Conservation (phyloP, 2,888 invertebrate genomes). For the Calephelis perditalis region DNA sequence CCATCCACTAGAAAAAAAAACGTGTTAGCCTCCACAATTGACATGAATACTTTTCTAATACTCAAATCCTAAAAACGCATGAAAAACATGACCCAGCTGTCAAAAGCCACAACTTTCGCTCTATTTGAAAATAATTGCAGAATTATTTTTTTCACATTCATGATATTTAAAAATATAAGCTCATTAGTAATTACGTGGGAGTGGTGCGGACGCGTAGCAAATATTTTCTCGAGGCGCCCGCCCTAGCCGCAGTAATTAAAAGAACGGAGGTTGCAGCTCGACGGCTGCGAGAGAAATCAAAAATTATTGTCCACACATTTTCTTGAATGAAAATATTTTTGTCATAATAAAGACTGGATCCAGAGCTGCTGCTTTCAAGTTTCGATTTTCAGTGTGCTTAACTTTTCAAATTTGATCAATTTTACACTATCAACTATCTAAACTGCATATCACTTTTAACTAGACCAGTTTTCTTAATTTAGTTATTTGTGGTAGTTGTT, state of each 20-base stretch:
- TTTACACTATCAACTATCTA: too few relatives aligned
- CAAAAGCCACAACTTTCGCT: too few relatives aligned
- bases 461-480: too few relatives aligned
- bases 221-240: constrained; percentile 61
- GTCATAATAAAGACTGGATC: constrained; percentile 32
- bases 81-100: too few relatives aligned
- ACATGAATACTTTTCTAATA: too few relatives aligned
- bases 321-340: constrained; percentile 44
- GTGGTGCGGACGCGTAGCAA: constrained; percentile 64
- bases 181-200: constrained; percentile 71
- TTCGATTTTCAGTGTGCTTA: constrained; percentile 2
- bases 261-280: constrained; percentile 47
- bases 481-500: too few relatives aligned
- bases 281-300: constrained; percentile 57
- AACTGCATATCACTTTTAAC: too few relatives aligned
- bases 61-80: too few relatives aligned
- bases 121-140: constrained; percentile 10
- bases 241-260: constrained; percentile 63
- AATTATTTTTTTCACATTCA: constrained; percentile 19
- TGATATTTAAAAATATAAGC: constrained; percentile 40
- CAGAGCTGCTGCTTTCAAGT: constrained; percentile 27
- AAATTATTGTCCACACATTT: constrained; percentile 64
- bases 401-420: too few relatives aligned
- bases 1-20: too few relatives aligned
- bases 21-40: too few relatives aligned